Evolutionary conservation across 1,140 invertebrate genomes (phyloP), one percentile per base, ranked within the genome.

Genomic region (Pygmarrhopalites habei): DNA sequence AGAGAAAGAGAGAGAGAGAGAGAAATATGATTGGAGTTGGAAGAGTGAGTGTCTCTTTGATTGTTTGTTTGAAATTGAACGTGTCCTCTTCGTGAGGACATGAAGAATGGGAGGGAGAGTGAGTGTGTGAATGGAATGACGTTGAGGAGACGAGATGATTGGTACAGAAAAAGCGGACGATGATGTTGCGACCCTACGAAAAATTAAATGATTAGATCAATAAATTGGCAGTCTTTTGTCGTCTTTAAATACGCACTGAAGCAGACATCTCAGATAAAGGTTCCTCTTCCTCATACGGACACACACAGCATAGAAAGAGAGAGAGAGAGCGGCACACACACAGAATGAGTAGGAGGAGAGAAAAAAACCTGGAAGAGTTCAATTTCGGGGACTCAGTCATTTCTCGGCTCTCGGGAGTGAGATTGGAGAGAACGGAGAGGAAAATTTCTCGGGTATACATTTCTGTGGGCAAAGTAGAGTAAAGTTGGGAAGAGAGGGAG

Each of bases 181-280:
- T 58, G 55, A 64, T 64, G 62, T 58, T 59, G 41, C 61, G 61
- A 64, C 41, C 59, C 58, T 46, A 57, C 41, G 60, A 70, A 67
- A 70, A 70, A 70, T 70, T 67, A 70, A 65, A 67, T 67, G 68
- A 70, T 70, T 67, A 70, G 62, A 70, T 67, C 65, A 70, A 68
- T 71, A 68, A 71, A 71, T 70, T 70, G 69, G 41, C 49, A 65
- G 63, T 66, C 61, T 68, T 68, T 71, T 71, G 69, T 71, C 66
- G 56, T 49, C 58, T 66, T 71, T 62, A 55, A 68, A 62, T 57
- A 70, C 47, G 59, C 69, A 70, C 53, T 70, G 60, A 70, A 65
- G 69, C 69, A 67, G 60, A 70, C 65, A 67, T 60, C 59, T 49
- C 46, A 60, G 65, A 67, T 67, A 67, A 66, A 60, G 49, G 62